Conservation (phyloP, 2,888 invertebrate species). For the Dendrolimus pini region DNA sequence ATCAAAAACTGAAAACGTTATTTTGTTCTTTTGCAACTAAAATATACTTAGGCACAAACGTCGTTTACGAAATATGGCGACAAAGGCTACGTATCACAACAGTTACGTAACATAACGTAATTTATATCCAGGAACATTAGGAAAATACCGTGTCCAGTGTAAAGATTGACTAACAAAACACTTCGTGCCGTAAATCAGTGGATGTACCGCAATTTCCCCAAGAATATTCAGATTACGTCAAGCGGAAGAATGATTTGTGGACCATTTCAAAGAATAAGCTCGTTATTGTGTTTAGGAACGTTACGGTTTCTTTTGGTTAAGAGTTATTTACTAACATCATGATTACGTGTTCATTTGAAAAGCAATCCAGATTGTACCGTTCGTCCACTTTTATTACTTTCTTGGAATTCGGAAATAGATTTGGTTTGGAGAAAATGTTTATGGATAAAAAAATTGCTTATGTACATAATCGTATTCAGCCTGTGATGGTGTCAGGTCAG, state of each 20-base stretch:
- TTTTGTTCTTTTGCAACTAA: too few relatives aligned
- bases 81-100: too few relatives aligned
- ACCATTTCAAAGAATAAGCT: constrained; percentile 12
- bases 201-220: constrained; percentile 15
- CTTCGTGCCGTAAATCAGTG: constrained; percentile 3
- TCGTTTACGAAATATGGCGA: too few relatives aligned
- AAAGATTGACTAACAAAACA: too few relatives aligned
- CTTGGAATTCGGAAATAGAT: not conserved
- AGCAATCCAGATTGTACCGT: constrained; percentile 1
- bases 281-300: constrained; percentile 20
- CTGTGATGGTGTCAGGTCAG: too few relatives aligned
- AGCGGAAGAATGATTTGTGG: constrained; percentile 21
- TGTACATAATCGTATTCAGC: too few relatives aligned
- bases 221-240: constrained; percentile 17
- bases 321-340: not conserved
- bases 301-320: constrained; percentile 7
- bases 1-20: too few relatives aligned
- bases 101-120: too few relatives aligned
- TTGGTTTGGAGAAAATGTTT: not conserved
- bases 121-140: too few relatives aligned
- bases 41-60: too few relatives aligned
- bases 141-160: too few relatives aligned
- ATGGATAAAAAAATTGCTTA: not conserved
- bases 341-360: not conserved
- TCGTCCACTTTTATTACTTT: not conserved